A percentile compares a stretch with the other conserved stretches of the same genome.
These are phyloP conservation scores for Copidosoma aretas DNA, from an alignment of 2,888 invertebrate genomes.

Conservation along the genomic window DNA sequence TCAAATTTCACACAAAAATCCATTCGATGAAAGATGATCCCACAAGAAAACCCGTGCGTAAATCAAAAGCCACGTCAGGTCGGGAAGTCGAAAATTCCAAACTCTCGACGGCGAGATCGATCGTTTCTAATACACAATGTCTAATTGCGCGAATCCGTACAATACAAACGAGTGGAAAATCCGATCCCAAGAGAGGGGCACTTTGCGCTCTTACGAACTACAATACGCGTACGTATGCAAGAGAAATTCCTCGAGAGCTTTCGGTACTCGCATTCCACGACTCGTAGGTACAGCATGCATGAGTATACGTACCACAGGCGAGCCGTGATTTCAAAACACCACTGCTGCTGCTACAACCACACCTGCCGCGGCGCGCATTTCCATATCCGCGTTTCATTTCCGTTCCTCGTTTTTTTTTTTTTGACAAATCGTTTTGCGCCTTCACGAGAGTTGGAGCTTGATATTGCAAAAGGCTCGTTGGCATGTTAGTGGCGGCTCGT, in stretches of 20 bases:
- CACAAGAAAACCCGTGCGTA: too few species aligned
- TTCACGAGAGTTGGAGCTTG: background rate
- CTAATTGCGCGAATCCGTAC: too few species aligned
- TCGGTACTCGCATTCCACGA: conserved; percentile 20
- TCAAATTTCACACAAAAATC: too few species aligned
- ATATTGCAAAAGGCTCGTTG: background rate
- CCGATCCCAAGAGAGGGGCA: too few species aligned
- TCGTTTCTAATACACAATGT: too few species aligned
- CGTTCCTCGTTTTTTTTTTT: conserved; percentile 9
- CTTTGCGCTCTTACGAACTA: conserved; percentile 3
- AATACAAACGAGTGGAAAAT: too few species aligned
- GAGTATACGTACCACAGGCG: conserved; percentile 7
- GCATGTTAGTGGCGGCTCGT: background rate
- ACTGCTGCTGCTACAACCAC: conserved; percentile 1
- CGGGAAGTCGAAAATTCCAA: too few species aligned
- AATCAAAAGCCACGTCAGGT: too few species aligned
- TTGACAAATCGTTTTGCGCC: background rate
- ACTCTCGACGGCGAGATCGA: too few species aligned
- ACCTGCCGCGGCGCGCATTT: conserved; percentile 33
- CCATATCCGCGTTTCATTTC: conserved; percentile 5
- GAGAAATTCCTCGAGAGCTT: conserved; percentile 11
- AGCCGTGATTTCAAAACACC: conserved; percentile 5
- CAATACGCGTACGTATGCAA: background rate
- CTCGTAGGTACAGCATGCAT: conserved; percentile 7
- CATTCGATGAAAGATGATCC: too few species aligned